phyloP scores from a whole-genome alignment of 2,888 invertebrate genomes.

The Synergus japonicus region DNA sequence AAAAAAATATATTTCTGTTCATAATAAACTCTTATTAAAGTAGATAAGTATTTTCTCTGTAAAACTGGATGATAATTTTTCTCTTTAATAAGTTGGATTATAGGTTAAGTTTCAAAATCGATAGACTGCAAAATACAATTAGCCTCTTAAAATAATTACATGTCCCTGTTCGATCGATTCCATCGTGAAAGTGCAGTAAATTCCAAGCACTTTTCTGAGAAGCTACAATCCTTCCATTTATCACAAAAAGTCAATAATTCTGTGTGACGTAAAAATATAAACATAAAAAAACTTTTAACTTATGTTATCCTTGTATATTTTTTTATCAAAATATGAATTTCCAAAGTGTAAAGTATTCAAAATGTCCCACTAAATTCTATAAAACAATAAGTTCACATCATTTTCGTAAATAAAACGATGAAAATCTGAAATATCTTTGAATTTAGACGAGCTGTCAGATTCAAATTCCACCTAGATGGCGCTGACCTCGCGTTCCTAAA shows the following conservation, averaged over 20 bases:
- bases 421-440: background rate
- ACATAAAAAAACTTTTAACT: background rate
- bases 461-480: background rate
- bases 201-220: background rate
- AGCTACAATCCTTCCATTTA: background rate
- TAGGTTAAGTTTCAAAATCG: background rate
- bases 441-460: background rate
- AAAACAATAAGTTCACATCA: background rate
- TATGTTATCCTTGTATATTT: background rate
- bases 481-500: background rate
- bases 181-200: background rate
- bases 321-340: background rate
- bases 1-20: too few relatives aligned
- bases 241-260: background rate
- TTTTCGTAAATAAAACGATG: background rate
- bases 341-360: background rate
- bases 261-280: constrained; percentile 1
- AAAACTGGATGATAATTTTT: background rate
- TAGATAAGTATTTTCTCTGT: too few relatives aligned
- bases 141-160: background rate
- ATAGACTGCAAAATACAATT: background rate
- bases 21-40: too few relatives aligned
- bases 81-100: background rate
- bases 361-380: background rate
- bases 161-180: background rate